Conservation (phyloP, 92 coral and sea anemone species). For the Parazoanthus darwini region DNA sequence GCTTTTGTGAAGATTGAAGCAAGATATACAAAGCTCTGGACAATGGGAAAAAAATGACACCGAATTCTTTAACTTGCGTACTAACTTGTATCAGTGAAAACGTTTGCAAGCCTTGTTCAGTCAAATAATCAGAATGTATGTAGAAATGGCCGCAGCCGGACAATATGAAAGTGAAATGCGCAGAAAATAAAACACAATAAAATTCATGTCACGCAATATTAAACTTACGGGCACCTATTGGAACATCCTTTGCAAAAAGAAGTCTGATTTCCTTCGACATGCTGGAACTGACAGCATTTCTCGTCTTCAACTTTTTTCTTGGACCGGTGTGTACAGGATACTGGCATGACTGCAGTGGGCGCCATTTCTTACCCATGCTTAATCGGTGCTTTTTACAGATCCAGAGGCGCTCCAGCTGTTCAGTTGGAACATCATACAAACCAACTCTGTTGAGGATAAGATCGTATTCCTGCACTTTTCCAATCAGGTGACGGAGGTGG, state of each 20-base stretch:
- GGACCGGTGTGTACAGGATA: slow-evolving; percentile 61
- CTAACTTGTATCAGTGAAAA: too few species aligned
- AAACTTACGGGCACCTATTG: too few species aligned
- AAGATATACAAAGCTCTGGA: not conserved
- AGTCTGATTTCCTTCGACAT: too few species aligned
- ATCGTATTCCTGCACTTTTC: slow-evolving; percentile 12
- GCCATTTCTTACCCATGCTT: slow-evolving; percentile 16
- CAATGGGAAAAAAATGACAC: not conserved
- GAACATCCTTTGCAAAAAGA: too few species aligned
- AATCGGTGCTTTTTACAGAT: slow-evolving; percentile 8
- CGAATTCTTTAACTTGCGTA: too few species aligned
- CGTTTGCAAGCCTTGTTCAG: too few species aligned
- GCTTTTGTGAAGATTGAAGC: not conserved
- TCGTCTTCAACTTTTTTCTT: not conserved
- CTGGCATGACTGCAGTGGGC: slow-evolving; percentile 46
- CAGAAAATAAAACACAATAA: too few species aligned
- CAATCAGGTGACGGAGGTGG: slow-evolving; percentile 23
- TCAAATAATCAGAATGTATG: too few species aligned
- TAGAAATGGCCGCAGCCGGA: too few species aligned
- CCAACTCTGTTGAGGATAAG: slow-evolving; percentile 39
- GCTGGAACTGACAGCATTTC: too few species aligned
- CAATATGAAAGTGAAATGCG: too few species aligned
- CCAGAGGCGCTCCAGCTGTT: slow-evolving; percentile 44
- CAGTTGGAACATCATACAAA: slow-evolving; percentile 16
- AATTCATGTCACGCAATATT: too few species aligned